Evolutionary conservation across 1,140 invertebrate species (phyloP).

Genomic region (Amyelois transitella): DNA sequence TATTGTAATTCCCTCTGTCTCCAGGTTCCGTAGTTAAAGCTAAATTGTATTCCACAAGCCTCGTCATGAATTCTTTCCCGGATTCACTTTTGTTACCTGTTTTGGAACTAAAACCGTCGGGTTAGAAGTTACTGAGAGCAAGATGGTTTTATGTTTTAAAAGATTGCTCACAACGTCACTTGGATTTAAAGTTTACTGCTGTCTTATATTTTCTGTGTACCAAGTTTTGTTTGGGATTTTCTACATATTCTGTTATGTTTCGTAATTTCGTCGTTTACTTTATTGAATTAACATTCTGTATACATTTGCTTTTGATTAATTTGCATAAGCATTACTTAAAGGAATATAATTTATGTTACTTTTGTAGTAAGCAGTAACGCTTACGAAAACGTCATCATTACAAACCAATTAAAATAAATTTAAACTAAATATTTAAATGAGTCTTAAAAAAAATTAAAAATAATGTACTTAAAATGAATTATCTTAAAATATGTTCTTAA

Average conservation of each 20-base stretch:
- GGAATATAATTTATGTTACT: no score
- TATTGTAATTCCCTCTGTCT: slow-evolving; percentile 4
- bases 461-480: no score
- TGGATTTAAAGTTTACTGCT: not conserved
- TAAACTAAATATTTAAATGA: no score
- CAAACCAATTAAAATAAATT: no score
- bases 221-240: not conserved
- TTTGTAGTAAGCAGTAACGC: no score
- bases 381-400: no score
- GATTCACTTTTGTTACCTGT: not conserved
- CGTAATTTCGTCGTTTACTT: not conserved
- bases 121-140: not conserved
- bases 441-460: no score
- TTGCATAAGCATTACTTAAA: no score
- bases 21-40: not conserved
- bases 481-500: no score
- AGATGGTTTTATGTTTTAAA: not conserved
- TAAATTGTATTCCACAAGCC: not conserved
- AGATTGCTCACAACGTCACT: not conserved
- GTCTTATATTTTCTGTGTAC: not conserved
- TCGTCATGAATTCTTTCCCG: not conserved
- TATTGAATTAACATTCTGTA: not conserved
- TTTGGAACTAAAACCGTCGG: not conserved
- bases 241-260: not conserved
- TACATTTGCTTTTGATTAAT: not conserved